Percentiles rank a stretch among this genome's conserved stretches.
Evolutionary conservation across 2,888 invertebrate genomes (phyloP).

Genomic region (Reticulitermes lucifugus): DNA sequence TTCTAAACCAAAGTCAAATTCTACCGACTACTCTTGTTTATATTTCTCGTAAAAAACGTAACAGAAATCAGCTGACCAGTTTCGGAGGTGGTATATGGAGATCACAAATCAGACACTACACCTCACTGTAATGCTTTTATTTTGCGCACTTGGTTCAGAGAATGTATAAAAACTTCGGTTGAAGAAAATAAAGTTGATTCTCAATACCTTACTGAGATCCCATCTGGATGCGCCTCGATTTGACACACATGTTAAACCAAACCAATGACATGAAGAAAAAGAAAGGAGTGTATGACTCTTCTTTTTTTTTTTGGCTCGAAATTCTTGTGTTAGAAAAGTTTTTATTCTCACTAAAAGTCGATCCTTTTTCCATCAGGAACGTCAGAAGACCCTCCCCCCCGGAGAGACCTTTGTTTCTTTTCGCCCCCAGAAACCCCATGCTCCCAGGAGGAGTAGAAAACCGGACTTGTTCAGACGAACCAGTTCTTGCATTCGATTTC

Average conservation of each 20-base stretch:
- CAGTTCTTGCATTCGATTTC: neutral
- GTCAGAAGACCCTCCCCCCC: neutral
- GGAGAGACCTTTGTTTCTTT: neutral
- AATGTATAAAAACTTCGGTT: too few relatives aligned
- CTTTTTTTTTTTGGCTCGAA: neutral
- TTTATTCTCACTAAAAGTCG: constrained; percentile 20
- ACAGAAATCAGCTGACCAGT: too few relatives aligned
- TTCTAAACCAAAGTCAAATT: too few relatives aligned
- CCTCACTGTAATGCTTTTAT: too few relatives aligned
- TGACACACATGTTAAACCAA: constrained; percentile 25
- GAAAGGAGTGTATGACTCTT: neutral
- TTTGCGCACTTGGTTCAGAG: too few relatives aligned
- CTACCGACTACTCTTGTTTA: too few relatives aligned
- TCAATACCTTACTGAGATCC: neutral
- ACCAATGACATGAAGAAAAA: constrained; percentile 6
- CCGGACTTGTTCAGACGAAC: neutral
- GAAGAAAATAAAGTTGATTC: neutral
- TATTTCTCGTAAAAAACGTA: too few relatives aligned
- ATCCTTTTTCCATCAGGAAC: neutral
- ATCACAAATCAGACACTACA: too few relatives aligned
- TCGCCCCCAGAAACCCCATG: neutral
- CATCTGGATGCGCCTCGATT: constrained; percentile 14
- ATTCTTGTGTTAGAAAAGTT: constrained; percentile 9
- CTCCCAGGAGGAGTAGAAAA: neutral
- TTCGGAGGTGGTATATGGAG: too few relatives aligned